These are phyloP conservation scores for Catostylus mosaicus DNA, from an alignment of 30 jellyfish, hydroid and myxozoan species.

Conservation along the genomic window DNA sequence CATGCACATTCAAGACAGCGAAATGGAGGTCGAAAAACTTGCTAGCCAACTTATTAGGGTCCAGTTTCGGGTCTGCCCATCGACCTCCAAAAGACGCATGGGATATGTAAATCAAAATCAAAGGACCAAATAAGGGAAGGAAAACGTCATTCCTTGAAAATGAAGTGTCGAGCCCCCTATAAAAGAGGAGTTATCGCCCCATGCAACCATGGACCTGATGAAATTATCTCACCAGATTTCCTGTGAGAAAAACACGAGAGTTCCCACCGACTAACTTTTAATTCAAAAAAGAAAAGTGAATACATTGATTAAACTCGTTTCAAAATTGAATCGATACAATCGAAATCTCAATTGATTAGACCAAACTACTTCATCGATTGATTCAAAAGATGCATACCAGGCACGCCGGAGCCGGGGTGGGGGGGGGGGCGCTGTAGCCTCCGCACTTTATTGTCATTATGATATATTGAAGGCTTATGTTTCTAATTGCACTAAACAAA, in stretches of 20 bases:
- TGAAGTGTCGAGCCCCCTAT: neutral
- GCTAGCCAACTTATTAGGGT: too few relatives aligned
- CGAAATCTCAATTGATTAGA: neutral
- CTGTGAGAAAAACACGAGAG: neutral
- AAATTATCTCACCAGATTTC: neutral
- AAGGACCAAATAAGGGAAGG: neutral
- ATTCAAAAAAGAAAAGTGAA: neutral
- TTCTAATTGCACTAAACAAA: too few relatives aligned
- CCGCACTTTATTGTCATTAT: too few relatives aligned
- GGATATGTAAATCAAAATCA: neutral
- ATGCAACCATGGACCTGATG: neutral
- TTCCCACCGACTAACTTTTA: neutral
- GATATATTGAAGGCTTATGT: too few relatives aligned
- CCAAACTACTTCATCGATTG: neutral
- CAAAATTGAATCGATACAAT: neutral
- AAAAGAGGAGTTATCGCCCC: neutral
- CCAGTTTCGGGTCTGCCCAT: neutral
- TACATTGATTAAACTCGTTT: neutral
- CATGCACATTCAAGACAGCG: too few relatives aligned
- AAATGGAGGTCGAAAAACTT: too few relatives aligned
- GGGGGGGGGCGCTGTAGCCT: too few relatives aligned
- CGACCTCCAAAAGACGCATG: neutral
- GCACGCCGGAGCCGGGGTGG: too few relatives aligned
- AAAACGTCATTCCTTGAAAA: neutral
- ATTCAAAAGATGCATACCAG: neutral